Evolutionary conservation across 2,797 vertebrate species (phyloP), one percentile per base, ranked within the genome.

Genomic region (Otolemur crassicaudatus): DNA sequence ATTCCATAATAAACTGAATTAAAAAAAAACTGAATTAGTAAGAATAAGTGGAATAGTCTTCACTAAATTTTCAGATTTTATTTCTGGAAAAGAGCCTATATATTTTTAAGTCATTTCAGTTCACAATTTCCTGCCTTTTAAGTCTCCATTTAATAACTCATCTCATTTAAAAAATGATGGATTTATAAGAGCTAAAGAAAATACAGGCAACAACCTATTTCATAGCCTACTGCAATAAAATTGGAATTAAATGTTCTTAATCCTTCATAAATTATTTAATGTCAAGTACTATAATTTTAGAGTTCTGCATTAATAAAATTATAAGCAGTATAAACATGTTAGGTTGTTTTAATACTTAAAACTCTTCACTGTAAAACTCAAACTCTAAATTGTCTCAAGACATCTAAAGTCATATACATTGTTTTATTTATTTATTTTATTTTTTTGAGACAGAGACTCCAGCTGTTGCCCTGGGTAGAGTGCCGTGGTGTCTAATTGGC

Each of bases 291-390:
- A 2, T 72, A 96, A 86, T 89, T 91, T 91, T 91, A 97, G 37
- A 79, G 56, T 69, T 91, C 31, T 91, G n/a, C 2, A 61, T 91
- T 94, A 94, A 86, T 83, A 86, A 77, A 87, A 4, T 89, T 84
- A 92, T 73, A 85, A 91, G 37, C 23, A 93, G 83, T 29, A 93
- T 7, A 91, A 58, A 76, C 61, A 96, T n/a, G 34, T 96, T 96
- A 73, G 7, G 34, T 95, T 72, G 9, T 90, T 97, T 97, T 87
- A 97, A 95, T 97, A 96, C 90, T 97, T 95, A 97, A 94, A 97
- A 93, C 40, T 95, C 90, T 97, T 99, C 98, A 98, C 97, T 98
- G 97, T 79, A 96, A 97, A 99, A 98, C 97, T 98, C 98, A 98
- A 98, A 95, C 97, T 86, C 37, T 80, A n/a, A 96, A 43, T 87